These are phyloP conservation scores for Gastrophysa polygoni DNA, from an alignment of 2,888 invertebrate genomes.

Conservation along the genomic window DNA sequence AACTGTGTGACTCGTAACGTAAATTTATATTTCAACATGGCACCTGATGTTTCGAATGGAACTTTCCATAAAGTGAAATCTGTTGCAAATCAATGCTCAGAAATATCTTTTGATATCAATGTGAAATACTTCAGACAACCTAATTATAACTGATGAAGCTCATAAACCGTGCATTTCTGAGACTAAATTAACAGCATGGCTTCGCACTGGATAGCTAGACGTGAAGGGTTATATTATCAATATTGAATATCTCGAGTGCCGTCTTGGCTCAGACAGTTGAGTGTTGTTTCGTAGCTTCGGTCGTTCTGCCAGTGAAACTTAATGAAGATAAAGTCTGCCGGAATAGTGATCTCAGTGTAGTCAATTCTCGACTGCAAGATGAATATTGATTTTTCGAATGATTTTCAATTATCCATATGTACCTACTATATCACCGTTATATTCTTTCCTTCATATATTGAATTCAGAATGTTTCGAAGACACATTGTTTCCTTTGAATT, in stretches of 20 bases:
- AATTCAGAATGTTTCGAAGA: too few species aligned
- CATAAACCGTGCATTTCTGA: constrained; percentile 44
- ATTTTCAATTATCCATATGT: too few species aligned
- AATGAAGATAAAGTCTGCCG: constrained; percentile 56
- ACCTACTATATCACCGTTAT: too few species aligned
- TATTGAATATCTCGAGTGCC: constrained; percentile 52
- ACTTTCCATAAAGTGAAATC: too few species aligned
- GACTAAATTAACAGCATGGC: constrained; percentile 49
- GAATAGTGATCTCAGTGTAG: constrained; percentile 57
- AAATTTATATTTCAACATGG: too few species aligned
- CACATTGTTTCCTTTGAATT: too few species aligned
- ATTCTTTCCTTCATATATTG: too few species aligned
- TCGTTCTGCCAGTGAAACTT: constrained; percentile 53
- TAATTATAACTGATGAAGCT: too few species aligned
- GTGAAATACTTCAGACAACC: constrained; percentile 39
- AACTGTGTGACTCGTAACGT: too few species aligned
- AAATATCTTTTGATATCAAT: constrained; percentile 43
- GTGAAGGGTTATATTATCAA: constrained; percentile 54
- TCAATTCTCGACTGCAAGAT: constrained; percentile 36
- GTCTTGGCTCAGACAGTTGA: constrained; percentile 50
- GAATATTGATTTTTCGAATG: too few species aligned
- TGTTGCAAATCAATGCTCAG: too few species aligned
- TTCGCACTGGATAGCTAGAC: constrained; percentile 45
- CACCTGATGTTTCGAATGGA: too few species aligned
- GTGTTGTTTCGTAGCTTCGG: constrained; percentile 49